These are phyloP conservation scores for Zaprionus obscuricornis DNA, from an alignment of 2,888 invertebrate genomes.

Conservation along the genomic window DNA sequence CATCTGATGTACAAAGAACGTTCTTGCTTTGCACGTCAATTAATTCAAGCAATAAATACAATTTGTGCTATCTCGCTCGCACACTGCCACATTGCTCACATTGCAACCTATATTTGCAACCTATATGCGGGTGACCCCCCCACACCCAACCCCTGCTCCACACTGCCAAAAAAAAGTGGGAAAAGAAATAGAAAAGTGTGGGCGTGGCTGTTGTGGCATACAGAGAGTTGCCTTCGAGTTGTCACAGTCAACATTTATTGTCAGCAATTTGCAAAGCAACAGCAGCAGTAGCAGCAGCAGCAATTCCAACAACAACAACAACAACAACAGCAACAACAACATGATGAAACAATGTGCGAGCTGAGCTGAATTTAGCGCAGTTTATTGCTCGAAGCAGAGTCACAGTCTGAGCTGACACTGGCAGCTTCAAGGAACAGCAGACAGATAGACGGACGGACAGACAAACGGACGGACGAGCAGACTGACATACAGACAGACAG, in stretches of 20 bases:
- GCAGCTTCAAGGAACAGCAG: slow-evolving; percentile 1
- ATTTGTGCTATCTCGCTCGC: slow-evolving; percentile 16
- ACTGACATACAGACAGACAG: neutral
- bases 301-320: slow-evolving; percentile 25
- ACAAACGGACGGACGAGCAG: neutral
- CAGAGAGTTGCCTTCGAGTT: slow-evolving; percentile 16
- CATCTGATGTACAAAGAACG: too few species aligned
- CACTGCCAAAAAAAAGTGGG: too few species aligned
- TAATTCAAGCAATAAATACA: slow-evolving; percentile 73
- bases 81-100: slow-evolving; percentile 46
- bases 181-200: too few species aligned
- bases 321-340: slow-evolving; percentile 9
- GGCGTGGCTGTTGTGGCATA: neutral
- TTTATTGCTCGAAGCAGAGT: slow-evolving; percentile 78
- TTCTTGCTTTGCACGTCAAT: too few species aligned
- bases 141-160: too few species aligned
- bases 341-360: slow-evolving; percentile 42
- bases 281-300: slow-evolving; percentile 37
- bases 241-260: slow-evolving; percentile 73
- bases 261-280: slow-evolving; percentile 77
- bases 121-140: too few species aligned
- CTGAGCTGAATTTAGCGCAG: slow-evolving; percentile 75
- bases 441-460: neutral
- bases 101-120: slow-evolving; percentile 64
- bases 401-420: slow-evolving; percentile 49